phyloP scores from a whole-genome alignment of 2,888 invertebrate species.

The Elysia crispata region DNA sequence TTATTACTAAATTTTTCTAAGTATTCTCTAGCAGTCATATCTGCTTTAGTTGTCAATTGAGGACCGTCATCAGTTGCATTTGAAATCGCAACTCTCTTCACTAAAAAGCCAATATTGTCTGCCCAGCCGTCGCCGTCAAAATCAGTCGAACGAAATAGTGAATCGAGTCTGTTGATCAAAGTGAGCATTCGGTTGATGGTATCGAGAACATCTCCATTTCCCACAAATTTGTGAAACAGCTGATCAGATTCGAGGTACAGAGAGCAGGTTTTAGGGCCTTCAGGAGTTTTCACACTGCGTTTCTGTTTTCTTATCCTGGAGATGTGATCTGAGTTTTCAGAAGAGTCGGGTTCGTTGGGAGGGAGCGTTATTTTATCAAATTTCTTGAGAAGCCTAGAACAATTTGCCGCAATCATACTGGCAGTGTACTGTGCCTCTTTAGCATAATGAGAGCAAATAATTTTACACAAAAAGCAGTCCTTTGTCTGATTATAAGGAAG shows the following conservation, averaged over 20 bases:
- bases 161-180: constrained; percentile 66
- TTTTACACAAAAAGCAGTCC: constrained; percentile 26
- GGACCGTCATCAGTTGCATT: constrained; percentile 1
- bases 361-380: too few species aligned
- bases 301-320: neutral
- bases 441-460: neutral
- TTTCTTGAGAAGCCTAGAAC: too few species aligned
- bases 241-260: constrained; percentile 72
- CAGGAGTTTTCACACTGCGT: neutral
- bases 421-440: neutral
- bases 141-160: constrained; percentile 70
- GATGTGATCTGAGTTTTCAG: neutral
- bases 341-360: too few species aligned
- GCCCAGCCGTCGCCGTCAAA: constrained; percentile 70
- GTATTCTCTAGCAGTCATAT: constrained; percentile 54
- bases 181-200: constrained; percentile 65
- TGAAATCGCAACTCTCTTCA: constrained; percentile 61
- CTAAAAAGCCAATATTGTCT: constrained; percentile 71
- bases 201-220: constrained; percentile 51
- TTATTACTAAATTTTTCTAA: constrained; percentile 62
- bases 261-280: constrained; percentile 52
- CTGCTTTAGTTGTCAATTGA: constrained; percentile 45
- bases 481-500: neutral
- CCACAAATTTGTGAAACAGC: constrained; percentile 63
- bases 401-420: too few species aligned